Conservation (phyloP, 2,113 vertebrate species). For the Desmodus rotundus region DNA sequence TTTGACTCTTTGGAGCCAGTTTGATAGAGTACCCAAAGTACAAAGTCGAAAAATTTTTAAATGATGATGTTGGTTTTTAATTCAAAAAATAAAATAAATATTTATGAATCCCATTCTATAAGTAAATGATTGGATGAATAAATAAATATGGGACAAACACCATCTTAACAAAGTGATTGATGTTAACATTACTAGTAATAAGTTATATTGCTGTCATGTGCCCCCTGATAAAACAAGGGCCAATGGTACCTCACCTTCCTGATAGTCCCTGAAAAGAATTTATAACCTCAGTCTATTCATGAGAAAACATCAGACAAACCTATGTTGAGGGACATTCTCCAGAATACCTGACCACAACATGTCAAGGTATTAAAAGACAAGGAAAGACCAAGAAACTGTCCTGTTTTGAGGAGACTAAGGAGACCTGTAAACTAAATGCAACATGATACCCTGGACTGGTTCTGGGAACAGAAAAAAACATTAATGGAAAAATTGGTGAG, state of each 20-base stretch:
- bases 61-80: neutral
- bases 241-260: neutral
- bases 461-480: slow-evolving; percentile 10
- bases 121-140: neutral
- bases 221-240: neutral
- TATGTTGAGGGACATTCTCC: neutral
- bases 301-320: neutral
- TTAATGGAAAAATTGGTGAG: neutral
- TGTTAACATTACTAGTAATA: neutral
- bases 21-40: neutral
- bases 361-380: neutral
- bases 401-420: neutral
- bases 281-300: neutral
- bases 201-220: neutral
- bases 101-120: neutral
- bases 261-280: neutral
- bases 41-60: neutral
- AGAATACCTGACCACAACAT: neutral
- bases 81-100: neutral
- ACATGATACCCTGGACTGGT: neutral
- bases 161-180: neutral
- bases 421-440: neutral
- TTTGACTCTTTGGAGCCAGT: neutral
- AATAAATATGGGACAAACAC: neutral
- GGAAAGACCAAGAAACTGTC: neutral